A percentile compares a stretch with the other conserved stretches of the same genome.
phyloP scores from a whole-genome alignment of 2,797 vertebrate genomes.

The Microhierax caerulescens region DNA sequence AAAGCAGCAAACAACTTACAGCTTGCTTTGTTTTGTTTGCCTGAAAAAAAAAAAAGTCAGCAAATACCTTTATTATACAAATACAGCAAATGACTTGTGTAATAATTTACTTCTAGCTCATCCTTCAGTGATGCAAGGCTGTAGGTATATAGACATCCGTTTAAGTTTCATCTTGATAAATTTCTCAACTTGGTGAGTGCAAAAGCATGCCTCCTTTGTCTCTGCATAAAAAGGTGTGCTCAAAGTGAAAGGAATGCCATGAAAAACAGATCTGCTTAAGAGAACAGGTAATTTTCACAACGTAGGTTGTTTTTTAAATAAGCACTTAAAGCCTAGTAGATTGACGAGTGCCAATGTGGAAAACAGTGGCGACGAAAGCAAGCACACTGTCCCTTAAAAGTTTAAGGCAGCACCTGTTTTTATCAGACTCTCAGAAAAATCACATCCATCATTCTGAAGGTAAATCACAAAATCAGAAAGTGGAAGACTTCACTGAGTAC shows the following conservation, averaged over 20 bases:
- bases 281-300: not conserved
- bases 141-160: not conserved
- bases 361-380: not conserved
- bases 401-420: not conserved
- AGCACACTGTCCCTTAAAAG: not conserved
- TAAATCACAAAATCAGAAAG: not conserved
- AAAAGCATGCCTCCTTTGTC: not conserved
- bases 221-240: not conserved
- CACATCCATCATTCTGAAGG: not conserved
- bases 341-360: not conserved
- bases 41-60: not conserved
- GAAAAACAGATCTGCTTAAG: not conserved
- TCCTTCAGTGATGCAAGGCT: not conserved
- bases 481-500: not conserved
- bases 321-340: not conserved
- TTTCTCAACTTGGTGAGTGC: not conserved
- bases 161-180: not conserved
- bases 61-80: not conserved
- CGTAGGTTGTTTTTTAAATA: not conserved
- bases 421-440: not conserved
- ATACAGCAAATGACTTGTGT: not conserved
- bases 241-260: not conserved
- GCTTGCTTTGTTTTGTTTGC: not conserved
- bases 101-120: not conserved
- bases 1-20: slow-evolving; percentile 3